Base-by-base conservation (phyloP, 2,113 vertebrate species). In the Gasterosteus nipponicus region DNA sequence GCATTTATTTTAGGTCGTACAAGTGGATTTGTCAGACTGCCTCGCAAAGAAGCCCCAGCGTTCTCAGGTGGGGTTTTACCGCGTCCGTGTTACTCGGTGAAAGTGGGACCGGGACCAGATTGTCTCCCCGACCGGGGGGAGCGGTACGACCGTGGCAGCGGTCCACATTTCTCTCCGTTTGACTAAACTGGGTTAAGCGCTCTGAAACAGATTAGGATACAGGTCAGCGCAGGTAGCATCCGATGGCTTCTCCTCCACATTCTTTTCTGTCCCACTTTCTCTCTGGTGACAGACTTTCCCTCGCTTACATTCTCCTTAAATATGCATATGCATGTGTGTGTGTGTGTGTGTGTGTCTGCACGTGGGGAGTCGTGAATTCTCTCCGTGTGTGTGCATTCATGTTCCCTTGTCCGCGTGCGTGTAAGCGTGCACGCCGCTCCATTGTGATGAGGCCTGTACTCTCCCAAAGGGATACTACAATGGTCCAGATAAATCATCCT, bases 401-500 rank as follows among this genome's bases (percentile, higher is more conserved):
- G 74, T 84, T 88, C 65, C 41, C 77, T 47, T 78, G 82, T 83
- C 73, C 73, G 59, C 70, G 78, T 75, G 76, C 73, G 64, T 84
- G 75, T 85, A 67, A 71, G 75, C 79, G 87, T 75, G 75, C 75
- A 51, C 46, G 46, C 73, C 58, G 71, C 75, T 86, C 58, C 33
- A 69, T 70, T 69, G 81, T 63, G 53, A 77, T 87, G 83, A 85
- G 60, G 75, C 75, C 65, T 68, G 11, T 54, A 58, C 65, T 73
- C 44, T 88, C 90, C 87, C 87, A 83, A 66, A 89, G 89, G 85
- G 85, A 77, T 72, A 42, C 76, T 75, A 54, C 78, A 73, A 83
- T 87, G 90, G 89, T 90, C 86, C 75, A 80, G 73, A 89, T 89
- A 83, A 89, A 90, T 91, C 83, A 90, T 85, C 69, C 78, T 91